These are phyloP conservation scores for Tor tambroides DNA, from an alignment of 2,113 vertebrate genomes.

Conservation along the genomic window DNA sequence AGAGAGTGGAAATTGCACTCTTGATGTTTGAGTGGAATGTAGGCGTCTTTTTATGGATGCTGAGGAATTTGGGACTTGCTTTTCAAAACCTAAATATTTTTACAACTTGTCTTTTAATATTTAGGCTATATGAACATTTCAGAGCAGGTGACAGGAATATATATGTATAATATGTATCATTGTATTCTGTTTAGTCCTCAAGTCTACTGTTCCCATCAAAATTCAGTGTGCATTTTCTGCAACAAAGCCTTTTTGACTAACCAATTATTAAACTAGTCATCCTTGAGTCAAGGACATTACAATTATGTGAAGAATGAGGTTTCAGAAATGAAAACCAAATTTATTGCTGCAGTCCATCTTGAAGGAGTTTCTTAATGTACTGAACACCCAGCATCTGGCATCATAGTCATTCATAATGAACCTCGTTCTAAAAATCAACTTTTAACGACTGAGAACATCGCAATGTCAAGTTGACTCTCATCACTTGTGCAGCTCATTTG, in stretches of 20 bases:
- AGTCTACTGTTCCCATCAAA: neutral
- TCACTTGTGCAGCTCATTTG: neutral
- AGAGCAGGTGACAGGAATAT: neutral
- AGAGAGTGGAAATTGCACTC: neutral
- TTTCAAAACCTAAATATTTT: neutral
- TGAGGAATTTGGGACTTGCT: neutral
- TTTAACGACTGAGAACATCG: neutral
- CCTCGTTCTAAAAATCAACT: neutral
- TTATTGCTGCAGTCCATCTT: neutral
- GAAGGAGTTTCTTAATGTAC: neutral
- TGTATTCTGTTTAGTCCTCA: too few species aligned
- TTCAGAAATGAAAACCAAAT: neutral
- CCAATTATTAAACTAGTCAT: neutral
- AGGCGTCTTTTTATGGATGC: neutral
- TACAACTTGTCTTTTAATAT: neutral
- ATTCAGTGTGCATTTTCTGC: neutral
- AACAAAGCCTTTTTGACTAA: neutral
- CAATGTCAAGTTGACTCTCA: neutral
- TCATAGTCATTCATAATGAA: neutral
- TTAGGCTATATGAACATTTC: neutral
- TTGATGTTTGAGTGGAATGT: neutral
- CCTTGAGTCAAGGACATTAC: neutral
- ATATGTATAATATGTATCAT: too few species aligned
- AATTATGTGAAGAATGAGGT: neutral
- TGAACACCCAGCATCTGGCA: neutral